These are phyloP conservation scores for Dysmachus trigonus DNA, from an alignment of 2,888 invertebrate species.

Conservation along the genomic window DNA sequence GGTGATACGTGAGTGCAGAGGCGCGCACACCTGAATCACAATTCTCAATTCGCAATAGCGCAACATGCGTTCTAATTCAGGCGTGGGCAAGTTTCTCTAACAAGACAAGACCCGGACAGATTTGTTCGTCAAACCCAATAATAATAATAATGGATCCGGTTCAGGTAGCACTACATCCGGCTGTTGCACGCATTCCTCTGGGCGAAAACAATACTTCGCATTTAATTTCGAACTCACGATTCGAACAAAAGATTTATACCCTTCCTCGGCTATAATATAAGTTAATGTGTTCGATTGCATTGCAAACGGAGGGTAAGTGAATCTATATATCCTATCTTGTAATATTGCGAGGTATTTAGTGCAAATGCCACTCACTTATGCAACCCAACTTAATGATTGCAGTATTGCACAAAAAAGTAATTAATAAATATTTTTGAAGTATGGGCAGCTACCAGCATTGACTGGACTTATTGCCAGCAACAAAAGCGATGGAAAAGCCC, in stretches of 20 bases:
- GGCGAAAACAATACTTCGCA: background rate
- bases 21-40: constrained; percentile 2
- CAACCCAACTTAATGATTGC: background rate
- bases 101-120: constrained; percentile 4
- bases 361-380: background rate
- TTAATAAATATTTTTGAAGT: constrained; percentile 14
- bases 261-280: background rate
- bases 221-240: background rate
- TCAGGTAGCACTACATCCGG: constrained; percentile 9
- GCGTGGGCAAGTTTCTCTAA: constrained; percentile 16
- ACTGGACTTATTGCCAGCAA: background rate
- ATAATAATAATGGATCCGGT: background rate
- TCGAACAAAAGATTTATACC: background rate
- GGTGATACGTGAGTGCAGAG: background rate
- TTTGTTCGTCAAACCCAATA: background rate
- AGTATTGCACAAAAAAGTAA: background rate
- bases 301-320: background rate
- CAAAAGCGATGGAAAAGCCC: background rate
- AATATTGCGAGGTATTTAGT: background rate
- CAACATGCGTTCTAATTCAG: background rate
- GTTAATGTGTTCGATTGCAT: background rate
- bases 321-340: no score
- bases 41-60: background rate
- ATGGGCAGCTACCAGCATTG: background rate
- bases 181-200: constrained; percentile 3